These are phyloP conservation scores for Protaetia brevitarsis DNA, from an alignment of 1,140 invertebrate genomes.

Conservation along the genomic window DNA sequence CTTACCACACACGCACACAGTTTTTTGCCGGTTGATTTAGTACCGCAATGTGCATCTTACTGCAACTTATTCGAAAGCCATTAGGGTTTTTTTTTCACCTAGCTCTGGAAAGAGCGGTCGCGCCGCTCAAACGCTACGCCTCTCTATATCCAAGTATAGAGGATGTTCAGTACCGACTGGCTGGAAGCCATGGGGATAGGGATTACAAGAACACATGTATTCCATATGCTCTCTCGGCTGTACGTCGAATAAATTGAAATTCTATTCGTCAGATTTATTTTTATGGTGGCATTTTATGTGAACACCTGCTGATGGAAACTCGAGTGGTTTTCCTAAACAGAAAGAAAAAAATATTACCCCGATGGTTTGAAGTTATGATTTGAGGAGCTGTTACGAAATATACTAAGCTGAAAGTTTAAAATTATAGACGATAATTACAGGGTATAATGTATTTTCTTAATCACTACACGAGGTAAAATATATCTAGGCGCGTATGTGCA, in stretches of 20 bases:
- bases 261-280: slow-evolving; percentile 15
- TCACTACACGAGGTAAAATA: too few species aligned
- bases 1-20: neutral
- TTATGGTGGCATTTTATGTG: slow-evolving; percentile 2
- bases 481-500: too few species aligned
- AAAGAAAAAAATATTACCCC: neutral
- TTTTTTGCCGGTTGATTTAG: neutral
- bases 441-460: too few species aligned
- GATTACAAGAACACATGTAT: slow-evolving; percentile 6
- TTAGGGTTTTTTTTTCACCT: neutral
- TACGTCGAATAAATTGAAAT: slow-evolving; percentile 5
- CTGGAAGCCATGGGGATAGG: neutral
- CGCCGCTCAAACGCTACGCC: neutral
- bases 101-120: neutral
- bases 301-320: slow-evolving; percentile 7
- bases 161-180: neutral
- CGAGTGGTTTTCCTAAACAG: neutral
- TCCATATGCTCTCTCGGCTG: slow-evolving; percentile 8
- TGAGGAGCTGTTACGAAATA: neutral
- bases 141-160: neutral
- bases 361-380: neutral
- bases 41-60: neutral
- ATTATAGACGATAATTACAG: neutral
- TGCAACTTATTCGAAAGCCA: neutral
- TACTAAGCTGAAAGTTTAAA: neutral